Base-by-base conservation (phyloP, 2,113 vertebrate genomes). In the Cyanoramphus novaezelandiae region DNA sequence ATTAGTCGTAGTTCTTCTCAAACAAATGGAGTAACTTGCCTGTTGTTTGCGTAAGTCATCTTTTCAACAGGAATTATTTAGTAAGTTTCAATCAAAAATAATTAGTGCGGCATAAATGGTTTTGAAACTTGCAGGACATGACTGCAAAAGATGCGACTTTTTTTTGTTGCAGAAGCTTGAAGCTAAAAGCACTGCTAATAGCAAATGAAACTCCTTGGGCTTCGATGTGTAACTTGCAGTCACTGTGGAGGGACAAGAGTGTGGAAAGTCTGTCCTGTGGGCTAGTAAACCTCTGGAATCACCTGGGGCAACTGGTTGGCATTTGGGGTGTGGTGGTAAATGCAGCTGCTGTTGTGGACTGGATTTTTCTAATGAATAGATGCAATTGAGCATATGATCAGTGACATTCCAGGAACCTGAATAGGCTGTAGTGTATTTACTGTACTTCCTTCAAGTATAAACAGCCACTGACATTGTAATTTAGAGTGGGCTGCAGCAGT, bases 301-400 rank as follows among this genome's bases (percentile, higher is more conserved):
- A 97, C 95, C 96, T 93, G 94, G 69, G 85, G 92, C 82, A 85
- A 28, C 88, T 91, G 95, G 43, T 50, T 44, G 68, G 79, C 0
- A 6, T 28, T 72, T 72, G 57, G 96, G 92, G 86, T 76, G 86
- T 52, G 90, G 88, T 92, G 75, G 50, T 96, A 74, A 91, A 91
- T 87, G 88, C 86, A 69, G 82, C 94, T 97, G 77, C 94, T 94
- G 75, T 91, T 94, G 95, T 60, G 87, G 81, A 77, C 53, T 67
- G 88, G 74, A 43, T 86, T 85, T 93, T 96, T 86, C 93, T 95
- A 50, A 92, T 94, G 93, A 96, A 97, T 97, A 90, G 93, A 95
- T 96, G 90, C 82, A 95, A 95, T 92, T 93, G 81, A 96, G 95
- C 83, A 37, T 86, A 46, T 93, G 94, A 97, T 98, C 94, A 90